Evolutionary conservation across 1,140 invertebrate genomes (phyloP).

Genomic region (Drosophila parabipectinata): DNA sequence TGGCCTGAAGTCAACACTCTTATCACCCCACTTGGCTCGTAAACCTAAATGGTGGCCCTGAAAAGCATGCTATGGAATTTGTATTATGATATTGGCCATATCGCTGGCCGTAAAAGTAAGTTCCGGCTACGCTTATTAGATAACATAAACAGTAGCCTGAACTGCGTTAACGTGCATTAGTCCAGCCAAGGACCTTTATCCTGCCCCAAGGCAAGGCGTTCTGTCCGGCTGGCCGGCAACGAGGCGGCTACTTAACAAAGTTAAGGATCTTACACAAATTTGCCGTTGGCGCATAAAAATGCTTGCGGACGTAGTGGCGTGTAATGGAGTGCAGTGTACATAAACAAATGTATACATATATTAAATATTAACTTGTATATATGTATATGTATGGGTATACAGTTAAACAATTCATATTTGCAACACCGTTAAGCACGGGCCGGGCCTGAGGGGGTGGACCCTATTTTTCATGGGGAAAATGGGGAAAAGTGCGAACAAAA

Average conservation of each 20-base stretch:
- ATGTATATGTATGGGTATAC: conserved; percentile 17
- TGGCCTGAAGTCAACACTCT: conserved; percentile 5
- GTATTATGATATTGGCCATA: conserved; percentile 53
- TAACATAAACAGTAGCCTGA: conserved; percentile 64
- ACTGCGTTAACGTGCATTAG: conserved; percentile 37
- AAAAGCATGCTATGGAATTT: conserved; percentile 54
- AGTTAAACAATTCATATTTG: conserved; percentile 70
- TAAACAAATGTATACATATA: conserved; percentile 21
- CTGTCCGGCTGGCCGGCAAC: conserved; percentile 22
- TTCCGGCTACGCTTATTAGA: conserved; percentile 61
- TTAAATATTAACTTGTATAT: not conserved
- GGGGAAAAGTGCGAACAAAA: conserved; percentile 20
- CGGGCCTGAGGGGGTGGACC: not conserved
- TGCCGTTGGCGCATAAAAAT: conserved; percentile 42
- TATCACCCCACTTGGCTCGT: conserved; percentile 14
- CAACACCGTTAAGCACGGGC: conserved; percentile 67
- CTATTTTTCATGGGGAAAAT: not conserved
- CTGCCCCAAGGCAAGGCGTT: conserved; percentile 9
- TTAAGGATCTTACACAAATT: conserved; percentile 71
- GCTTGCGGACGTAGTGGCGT: conserved; percentile 36
- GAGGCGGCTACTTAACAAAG: conserved; percentile 62
- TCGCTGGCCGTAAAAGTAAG: conserved; percentile 50
- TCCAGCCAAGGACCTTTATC: conserved; percentile 1
- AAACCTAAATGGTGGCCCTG: conserved; percentile 10
- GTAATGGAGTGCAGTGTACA: conserved; percentile 54